phyloP scores from a whole-genome alignment of 2,888 invertebrate species.

The Amblyjoppa proteus region DNA sequence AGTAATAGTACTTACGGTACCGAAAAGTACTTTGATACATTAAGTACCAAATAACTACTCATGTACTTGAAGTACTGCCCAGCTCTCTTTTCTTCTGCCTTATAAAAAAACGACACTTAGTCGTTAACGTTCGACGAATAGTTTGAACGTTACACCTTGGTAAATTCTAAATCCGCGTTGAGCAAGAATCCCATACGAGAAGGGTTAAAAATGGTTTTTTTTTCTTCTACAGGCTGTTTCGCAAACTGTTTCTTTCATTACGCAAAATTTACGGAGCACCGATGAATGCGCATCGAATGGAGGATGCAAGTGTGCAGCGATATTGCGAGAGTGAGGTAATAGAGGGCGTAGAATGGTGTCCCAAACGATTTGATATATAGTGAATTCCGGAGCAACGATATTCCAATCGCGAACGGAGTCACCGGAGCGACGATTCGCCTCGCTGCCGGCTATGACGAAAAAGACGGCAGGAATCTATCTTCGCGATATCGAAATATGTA shows the following conservation, averaged over 20 bases:
- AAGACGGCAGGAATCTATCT: background rate
- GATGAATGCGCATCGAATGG: background rate
- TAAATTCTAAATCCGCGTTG: too few relatives aligned
- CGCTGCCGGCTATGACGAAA: background rate
- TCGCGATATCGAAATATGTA: constrained; percentile 40
- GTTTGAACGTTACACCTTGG: too few relatives aligned
- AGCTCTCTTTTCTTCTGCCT: too few relatives aligned
- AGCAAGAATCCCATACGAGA: too few relatives aligned
- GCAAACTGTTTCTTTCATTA: background rate
- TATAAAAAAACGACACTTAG: too few relatives aligned
- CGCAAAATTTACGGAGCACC: background rate
- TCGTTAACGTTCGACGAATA: too few relatives aligned
- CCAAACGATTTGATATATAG: constrained; percentile 44
- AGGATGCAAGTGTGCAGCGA: background rate
- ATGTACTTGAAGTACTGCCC: too few relatives aligned
- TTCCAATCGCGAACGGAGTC: constrained; percentile 48
- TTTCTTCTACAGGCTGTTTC: too few relatives aligned
- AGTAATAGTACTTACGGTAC: too few relatives aligned
- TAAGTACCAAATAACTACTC: too few relatives aligned
- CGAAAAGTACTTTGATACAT: too few relatives aligned
- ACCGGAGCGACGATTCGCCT: constrained; percentile 18
- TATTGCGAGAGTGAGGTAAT: constrained; percentile 20
- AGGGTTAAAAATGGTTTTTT: background rate
- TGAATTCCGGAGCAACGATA: constrained; percentile 51
- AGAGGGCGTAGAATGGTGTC: background rate